Evolutionary conservation across 2,113 vertebrate genomes (phyloP).

Genomic region (Epinephelus lanceolatus): DNA sequence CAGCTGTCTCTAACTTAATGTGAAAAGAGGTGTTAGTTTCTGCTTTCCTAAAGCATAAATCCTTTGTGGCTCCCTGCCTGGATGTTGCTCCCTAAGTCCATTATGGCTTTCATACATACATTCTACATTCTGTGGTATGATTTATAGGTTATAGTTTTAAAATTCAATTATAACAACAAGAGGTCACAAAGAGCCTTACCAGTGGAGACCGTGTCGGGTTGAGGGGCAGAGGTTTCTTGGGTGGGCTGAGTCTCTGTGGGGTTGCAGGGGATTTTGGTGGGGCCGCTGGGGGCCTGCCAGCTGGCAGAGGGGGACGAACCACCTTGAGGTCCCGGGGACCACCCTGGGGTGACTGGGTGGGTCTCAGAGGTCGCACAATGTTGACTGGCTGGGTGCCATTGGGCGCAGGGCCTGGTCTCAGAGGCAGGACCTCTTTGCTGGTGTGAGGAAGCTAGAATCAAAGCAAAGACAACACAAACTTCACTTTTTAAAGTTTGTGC

Average conservation of each 20-base stretch:
- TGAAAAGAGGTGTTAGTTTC: background rate
- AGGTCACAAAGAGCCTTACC: slow-evolving; percentile 78
- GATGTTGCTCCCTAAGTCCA: background rate
- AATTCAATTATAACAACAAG: background rate
- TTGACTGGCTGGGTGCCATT: slow-evolving; percentile 86
- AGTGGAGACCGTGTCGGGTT: slow-evolving; percentile 83
- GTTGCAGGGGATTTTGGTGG: slow-evolving; percentile 68
- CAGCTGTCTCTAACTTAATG: background rate
- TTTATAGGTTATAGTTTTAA: background rate
- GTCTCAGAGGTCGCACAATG: slow-evolving; percentile 87
- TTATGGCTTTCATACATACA: background rate
- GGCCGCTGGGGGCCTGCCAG: slow-evolving; percentile 69
- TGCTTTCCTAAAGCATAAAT: background rate
- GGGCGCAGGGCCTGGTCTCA: slow-evolving; percentile 60
- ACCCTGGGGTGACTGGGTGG: slow-evolving; percentile 46
- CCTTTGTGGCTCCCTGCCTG: background rate
- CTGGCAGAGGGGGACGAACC: slow-evolving; percentile 76
- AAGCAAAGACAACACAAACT: background rate
- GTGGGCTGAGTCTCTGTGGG: slow-evolving; percentile 84
- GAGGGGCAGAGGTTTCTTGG: slow-evolving; percentile 90
- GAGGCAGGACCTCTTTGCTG: slow-evolving; percentile 83
- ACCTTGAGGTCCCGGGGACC: slow-evolving; percentile 69
- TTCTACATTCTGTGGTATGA: too few species aligned
- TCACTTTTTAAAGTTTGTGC: too few species aligned
- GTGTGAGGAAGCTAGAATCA: slow-evolving; percentile 79